Conservation (phyloP, 2,888 invertebrate species). For the Dynastes grantii region DNA sequence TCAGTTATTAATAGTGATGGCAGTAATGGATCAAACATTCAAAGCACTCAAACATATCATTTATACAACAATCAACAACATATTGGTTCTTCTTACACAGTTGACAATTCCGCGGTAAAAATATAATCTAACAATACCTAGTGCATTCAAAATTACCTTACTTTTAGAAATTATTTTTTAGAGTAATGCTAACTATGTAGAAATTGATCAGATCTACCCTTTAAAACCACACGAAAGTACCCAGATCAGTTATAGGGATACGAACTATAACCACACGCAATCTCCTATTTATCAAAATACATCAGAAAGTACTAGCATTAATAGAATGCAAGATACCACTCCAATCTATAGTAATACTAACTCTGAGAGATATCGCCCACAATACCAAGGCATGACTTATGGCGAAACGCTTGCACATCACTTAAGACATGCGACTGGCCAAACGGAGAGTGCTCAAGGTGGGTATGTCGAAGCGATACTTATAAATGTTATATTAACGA, state of each 20-base stretch:
- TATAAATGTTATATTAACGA: conserved; percentile 25
- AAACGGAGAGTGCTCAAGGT: conserved; percentile 70
- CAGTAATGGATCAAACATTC: conserved; percentile 65
- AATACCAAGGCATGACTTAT: conserved; percentile 73
- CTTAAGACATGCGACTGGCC: conserved; percentile 74
- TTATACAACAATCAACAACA: conserved; percentile 76
- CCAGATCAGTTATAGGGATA: conserved; percentile 63
- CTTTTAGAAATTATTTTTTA: conserved; percentile 52
- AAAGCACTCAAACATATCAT: conserved; percentile 63
- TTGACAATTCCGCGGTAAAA: conserved; percentile 71
- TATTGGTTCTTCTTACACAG: conserved; percentile 72
- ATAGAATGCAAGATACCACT: conserved; percentile 64
- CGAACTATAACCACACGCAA: conserved; percentile 69
- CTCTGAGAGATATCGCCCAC: conserved; percentile 65
- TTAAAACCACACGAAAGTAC: conserved; percentile 67
- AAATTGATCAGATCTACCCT: conserved; percentile 75
- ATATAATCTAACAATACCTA: background rate
- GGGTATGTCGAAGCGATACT: background rate
- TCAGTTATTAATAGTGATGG: conserved; percentile 72
- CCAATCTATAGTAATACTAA: conserved; percentile 75
- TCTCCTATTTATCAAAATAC: conserved; percentile 76
- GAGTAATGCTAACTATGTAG: conserved; percentile 71
- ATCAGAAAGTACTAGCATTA: conserved; percentile 52
- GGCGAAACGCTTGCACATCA: conserved; percentile 72
- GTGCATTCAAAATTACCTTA: conserved; percentile 39